phyloP scores from a whole-genome alignment of 2,888 invertebrate species.

The Erebia aethiops region DNA sequence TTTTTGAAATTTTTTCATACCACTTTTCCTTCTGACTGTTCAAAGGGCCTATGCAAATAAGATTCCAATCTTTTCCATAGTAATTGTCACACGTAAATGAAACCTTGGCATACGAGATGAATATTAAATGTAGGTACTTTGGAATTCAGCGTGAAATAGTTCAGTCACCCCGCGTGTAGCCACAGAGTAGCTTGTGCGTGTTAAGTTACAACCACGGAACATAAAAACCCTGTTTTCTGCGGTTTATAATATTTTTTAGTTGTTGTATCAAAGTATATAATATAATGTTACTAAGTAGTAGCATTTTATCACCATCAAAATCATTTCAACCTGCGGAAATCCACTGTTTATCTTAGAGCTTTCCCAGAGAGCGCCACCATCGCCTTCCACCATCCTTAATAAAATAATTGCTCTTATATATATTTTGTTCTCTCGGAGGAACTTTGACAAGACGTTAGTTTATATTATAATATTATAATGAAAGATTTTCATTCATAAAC shows the following conservation, averaged over 20 bases:
- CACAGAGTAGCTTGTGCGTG: conserved; percentile 24
- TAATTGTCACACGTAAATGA: conserved; percentile 20
- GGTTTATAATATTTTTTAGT: background rate
- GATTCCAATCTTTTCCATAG: background rate
- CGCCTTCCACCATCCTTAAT: no score
- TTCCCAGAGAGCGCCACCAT: no score
- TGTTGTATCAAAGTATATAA: background rate
- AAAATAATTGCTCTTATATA: no score
- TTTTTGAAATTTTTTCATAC: no score
- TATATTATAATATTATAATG: no score
- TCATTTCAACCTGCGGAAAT: no score
- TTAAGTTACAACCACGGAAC: background rate
- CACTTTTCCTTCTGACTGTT: background rate
- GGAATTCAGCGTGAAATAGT: conserved; percentile 32
- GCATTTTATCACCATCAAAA: no score
- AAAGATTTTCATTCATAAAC: no score
- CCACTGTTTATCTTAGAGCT: no score
- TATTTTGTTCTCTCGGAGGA: no score
- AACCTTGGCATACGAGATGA: conserved; percentile 29
- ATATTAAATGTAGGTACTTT: conserved; percentile 30
- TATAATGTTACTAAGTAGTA: background rate
- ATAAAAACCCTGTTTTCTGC: background rate
- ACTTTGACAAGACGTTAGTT: no score
- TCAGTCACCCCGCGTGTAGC: conserved; percentile 22
- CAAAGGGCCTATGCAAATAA: conserved; percentile 6